These are phyloP conservation scores for Corticium candelabrum DNA, from an alignment of 37 sponge, comb jelly and placozoan species.

Conservation along the genomic window DNA sequence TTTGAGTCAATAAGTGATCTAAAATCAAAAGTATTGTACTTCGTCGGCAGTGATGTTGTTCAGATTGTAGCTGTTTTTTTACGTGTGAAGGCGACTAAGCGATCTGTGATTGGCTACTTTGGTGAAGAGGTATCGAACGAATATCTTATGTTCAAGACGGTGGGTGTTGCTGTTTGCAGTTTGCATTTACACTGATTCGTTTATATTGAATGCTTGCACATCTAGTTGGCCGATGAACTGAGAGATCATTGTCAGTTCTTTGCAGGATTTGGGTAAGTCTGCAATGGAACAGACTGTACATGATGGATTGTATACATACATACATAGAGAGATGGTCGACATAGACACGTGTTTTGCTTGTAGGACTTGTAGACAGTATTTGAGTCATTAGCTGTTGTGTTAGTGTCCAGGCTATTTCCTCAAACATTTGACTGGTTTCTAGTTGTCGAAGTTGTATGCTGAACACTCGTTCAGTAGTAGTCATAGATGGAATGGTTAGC, in stretches of 20 bases:
- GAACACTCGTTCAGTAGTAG: too few species aligned
- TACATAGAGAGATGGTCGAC: not conserved
- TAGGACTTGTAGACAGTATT: too few species aligned
- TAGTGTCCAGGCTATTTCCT: too few species aligned
- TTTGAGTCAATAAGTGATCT: conserved; percentile 8
- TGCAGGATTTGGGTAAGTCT: not conserved
- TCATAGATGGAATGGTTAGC: too few species aligned
- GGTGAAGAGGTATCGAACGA: conserved; percentile 20
- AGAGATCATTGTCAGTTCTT: not conserved
- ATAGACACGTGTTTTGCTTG: too few species aligned
- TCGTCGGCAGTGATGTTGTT: too few species aligned
- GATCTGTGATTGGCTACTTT: conserved; percentile 51
- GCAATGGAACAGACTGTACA: not conserved
- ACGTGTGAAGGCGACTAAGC: conserved; percentile 42
- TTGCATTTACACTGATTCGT: too few species aligned
- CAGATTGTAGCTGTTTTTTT: too few species aligned
- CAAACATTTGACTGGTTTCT: too few species aligned
- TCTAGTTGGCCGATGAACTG: not conserved
- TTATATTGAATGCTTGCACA: not conserved
- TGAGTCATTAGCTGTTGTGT: too few species aligned
- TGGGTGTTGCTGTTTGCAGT: too few species aligned
- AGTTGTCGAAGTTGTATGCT: too few species aligned
- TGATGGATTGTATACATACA: not conserved
- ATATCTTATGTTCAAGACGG: not conserved
- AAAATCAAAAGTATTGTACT: conserved; percentile 1